phyloP scores from a whole-genome alignment of 1,140 invertebrate genomes.

The Aphis craccivora region DNA sequence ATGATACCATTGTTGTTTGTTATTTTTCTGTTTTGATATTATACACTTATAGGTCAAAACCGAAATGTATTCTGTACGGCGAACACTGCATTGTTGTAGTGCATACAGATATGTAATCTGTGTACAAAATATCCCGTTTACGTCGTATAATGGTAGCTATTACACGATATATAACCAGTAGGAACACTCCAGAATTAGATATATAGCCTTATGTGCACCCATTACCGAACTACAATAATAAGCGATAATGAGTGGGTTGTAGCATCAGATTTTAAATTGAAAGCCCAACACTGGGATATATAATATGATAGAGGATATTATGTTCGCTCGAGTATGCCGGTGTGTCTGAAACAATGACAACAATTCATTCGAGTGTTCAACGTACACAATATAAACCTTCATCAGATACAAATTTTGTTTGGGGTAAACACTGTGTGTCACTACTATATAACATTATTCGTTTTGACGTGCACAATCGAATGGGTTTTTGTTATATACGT shows the following conservation, averaged over 20 bases:
- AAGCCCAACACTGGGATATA: not conserved
- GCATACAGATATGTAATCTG: not conserved
- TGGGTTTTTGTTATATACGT: not conserved
- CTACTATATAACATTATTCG: not conserved
- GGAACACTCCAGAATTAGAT: not conserved
- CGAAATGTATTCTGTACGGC: not conserved
- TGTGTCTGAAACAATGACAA: conserved; percentile 39
- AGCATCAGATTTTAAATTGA: conserved; percentile 17
- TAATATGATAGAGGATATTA: conserved; percentile 28
- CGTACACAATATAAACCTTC: conserved; percentile 18
- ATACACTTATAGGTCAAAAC: not conserved
- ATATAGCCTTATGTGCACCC: not conserved
- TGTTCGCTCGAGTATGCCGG: conserved; percentile 36
- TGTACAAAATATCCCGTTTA: conserved; percentile 9
- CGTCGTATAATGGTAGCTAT: not conserved
- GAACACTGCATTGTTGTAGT: not conserved
- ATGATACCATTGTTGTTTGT: not conserved
- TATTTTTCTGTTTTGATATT: not conserved
- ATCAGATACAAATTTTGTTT: conserved; percentile 33
- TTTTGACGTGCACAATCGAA: not conserved
- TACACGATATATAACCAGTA: not conserved
- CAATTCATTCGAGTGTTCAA: conserved; percentile 27
- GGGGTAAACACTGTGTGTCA: conserved; percentile 17
- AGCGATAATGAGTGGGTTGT: not conserved
- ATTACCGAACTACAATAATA: conserved; percentile 22